Conservation (phyloP, 1,140 invertebrate species). For the Holotrichia oblita region DNA sequence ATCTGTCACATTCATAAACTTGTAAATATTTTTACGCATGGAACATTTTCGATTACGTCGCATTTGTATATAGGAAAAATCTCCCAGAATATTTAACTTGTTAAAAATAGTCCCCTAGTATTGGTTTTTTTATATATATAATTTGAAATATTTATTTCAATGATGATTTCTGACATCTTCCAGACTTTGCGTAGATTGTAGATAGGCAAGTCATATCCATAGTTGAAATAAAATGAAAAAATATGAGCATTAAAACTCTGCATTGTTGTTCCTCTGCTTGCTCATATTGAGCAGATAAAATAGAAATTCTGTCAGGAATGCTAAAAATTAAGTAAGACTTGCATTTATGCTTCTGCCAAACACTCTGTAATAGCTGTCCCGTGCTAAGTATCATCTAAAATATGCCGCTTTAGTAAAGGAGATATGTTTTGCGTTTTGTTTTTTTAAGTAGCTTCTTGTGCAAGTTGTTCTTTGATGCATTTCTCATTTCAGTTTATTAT, state of each 20-base stretch:
- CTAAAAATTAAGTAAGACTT: conserved; percentile 46
- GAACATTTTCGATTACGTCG: neutral
- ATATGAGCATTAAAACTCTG: conserved; percentile 40
- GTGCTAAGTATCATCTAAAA: conserved; percentile 41
- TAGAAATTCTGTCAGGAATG: conserved; percentile 45
- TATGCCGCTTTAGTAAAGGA: conserved; percentile 27
- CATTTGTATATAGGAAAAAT: conserved; percentile 28
- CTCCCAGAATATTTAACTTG: neutral
- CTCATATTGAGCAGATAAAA: conserved; percentile 50
- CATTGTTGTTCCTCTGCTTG: conserved; percentile 47
- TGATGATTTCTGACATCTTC: conserved; percentile 27
- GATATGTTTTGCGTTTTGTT: conserved; percentile 13
- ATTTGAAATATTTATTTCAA: conserved; percentile 19
- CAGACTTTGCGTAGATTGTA: conserved; percentile 32
- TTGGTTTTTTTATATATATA: conserved; percentile 3
- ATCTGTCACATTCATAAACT: conserved; percentile 18
- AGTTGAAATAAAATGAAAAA: conserved; percentile 19
- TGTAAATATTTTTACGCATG: conserved; percentile 26
- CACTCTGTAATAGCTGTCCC: conserved; percentile 45
- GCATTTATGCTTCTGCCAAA: conserved; percentile 52
- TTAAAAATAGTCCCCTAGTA: neutral
- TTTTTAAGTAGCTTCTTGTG: neutral
- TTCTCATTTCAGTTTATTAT: conserved; percentile 23
- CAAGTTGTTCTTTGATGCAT: conserved; percentile 5
- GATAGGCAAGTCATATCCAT: conserved; percentile 39